phyloP scores from a whole-genome alignment of 2,797 vertebrate genomes.

The Graptemys geographica region DNA sequence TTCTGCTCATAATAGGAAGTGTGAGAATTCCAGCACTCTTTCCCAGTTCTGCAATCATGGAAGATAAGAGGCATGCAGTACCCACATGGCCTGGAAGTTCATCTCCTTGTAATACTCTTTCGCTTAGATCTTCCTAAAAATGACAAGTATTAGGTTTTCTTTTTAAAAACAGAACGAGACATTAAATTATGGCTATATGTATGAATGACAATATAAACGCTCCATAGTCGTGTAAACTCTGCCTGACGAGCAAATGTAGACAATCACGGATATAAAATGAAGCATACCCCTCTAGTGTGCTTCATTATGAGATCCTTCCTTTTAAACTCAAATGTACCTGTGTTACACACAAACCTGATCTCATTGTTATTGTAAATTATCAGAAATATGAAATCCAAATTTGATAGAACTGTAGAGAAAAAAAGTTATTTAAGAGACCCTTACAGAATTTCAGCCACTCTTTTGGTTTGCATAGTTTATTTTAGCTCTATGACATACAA shows the following conservation, averaged over 20 bases:
- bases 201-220: not conserved
- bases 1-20: conserved; percentile 96
- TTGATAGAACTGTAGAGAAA: not conserved
- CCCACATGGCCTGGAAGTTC: conserved; percentile 90
- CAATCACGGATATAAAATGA: not conserved
- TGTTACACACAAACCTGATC: not conserved
- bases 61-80: conserved; percentile 94
- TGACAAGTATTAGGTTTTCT: not conserved
- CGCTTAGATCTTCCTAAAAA: conserved; percentile 92
- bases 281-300: not conserved
- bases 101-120: conserved; percentile 91
- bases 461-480: not conserved
- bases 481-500: not conserved
- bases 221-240: not conserved
- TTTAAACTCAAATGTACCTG: not conserved
- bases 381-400: not conserved
- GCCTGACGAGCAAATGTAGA: not conserved
- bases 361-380: not conserved
- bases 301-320: not conserved
- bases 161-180: not conserved
- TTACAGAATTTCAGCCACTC: not conserved
- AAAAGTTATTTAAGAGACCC: not conserved
- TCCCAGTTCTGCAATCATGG: conserved; percentile 88
- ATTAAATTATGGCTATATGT: not conserved
- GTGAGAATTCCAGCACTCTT: conserved; percentile 90